These are phyloP conservation scores for Dynastes tityus DNA, from an alignment of 2,888 invertebrate genomes.

Conservation along the genomic window DNA sequence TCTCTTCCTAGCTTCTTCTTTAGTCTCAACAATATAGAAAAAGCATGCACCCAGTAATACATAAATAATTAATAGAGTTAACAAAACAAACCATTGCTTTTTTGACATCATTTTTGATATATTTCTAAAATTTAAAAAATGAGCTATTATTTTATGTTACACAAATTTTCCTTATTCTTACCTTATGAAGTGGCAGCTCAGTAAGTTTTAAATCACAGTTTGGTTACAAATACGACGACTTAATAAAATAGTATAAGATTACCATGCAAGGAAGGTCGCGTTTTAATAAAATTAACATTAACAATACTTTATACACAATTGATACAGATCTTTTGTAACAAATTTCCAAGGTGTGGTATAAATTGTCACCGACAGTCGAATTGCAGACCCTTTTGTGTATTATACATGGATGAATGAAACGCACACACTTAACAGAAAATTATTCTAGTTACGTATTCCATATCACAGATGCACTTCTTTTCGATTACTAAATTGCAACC, in stretches of 20 bases:
- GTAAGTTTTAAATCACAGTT: slow-evolving; percentile 41
- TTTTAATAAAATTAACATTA: slow-evolving; percentile 62
- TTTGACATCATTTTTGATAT: slow-evolving; percentile 82
- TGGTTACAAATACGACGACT: neutral
- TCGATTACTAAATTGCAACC: slow-evolving; percentile 1
- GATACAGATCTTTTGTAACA: slow-evolving; percentile 55
- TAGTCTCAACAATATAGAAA: slow-evolving; percentile 87
- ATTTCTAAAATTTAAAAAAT: neutral
- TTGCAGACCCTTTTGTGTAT: slow-evolving; percentile 54
- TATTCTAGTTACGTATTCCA: slow-evolving; percentile 1
- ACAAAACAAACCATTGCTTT: slow-evolving; percentile 80
- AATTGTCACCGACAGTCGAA: slow-evolving; percentile 52
- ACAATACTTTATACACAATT: slow-evolving; percentile 59
- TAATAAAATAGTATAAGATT: slow-evolving; percentile 37
- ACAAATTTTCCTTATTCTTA: neutral
- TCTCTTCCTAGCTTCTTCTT: slow-evolving; percentile 78
- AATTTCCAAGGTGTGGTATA: slow-evolving; percentile 56
- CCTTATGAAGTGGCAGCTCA: slow-evolving; percentile 28
- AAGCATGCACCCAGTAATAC: slow-evolving; percentile 82
- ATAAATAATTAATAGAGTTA: slow-evolving; percentile 54
- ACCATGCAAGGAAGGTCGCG: slow-evolving; percentile 59
- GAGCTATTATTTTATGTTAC: neutral
- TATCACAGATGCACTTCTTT: slow-evolving; percentile 29
- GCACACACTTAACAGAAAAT: slow-evolving; percentile 16
- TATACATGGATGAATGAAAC: slow-evolving; percentile 41